phyloP scores from a whole-genome alignment of 2,888 invertebrate species.

The Heliothis peltigera region DNA sequence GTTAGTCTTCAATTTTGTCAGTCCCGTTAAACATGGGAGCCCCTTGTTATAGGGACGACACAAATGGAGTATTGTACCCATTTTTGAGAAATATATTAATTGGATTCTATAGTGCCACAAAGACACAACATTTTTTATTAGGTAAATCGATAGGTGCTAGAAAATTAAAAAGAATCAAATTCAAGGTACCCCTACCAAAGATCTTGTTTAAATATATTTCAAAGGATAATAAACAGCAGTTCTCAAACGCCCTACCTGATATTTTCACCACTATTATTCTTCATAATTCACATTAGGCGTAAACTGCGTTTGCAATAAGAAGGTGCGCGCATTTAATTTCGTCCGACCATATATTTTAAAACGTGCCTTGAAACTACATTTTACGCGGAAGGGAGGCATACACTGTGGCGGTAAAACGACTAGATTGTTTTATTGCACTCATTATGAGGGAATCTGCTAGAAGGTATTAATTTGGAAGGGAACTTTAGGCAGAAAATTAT shows the following conservation, averaged over 20 bases:
- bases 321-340: constrained; percentile 73
- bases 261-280: constrained; percentile 53
- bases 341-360: constrained; percentile 77
- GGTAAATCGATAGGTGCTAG: too few species aligned
- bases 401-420: constrained; percentile 77
- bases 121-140: too few species aligned
- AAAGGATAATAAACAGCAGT: background rate
- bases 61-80: too few species aligned
- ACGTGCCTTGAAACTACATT: constrained; percentile 73
- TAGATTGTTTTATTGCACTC: constrained; percentile 86
- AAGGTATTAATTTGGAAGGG: constrained; percentile 71
- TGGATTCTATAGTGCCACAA: too few species aligned
- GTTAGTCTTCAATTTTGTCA: too few species aligned
- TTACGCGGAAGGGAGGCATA: constrained; percentile 76
- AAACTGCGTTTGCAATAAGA: constrained; percentile 61
- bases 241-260: constrained; percentile 30
- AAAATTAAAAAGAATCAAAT: too few species aligned
- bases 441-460: constrained; percentile 79
- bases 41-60: too few species aligned
- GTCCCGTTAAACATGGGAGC: background rate
- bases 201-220: background rate
- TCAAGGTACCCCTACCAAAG: too few species aligned
- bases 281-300: constrained; percentile 62
- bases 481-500: constrained; percentile 49
- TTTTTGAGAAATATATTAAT: too few species aligned